A percentile compares a stretch with the other conserved stretches of the same genome.
These are phyloP conservation scores for Neogobius melanostomus DNA, from an alignment of 2,113 vertebrate species.

Conservation along the genomic window DNA sequence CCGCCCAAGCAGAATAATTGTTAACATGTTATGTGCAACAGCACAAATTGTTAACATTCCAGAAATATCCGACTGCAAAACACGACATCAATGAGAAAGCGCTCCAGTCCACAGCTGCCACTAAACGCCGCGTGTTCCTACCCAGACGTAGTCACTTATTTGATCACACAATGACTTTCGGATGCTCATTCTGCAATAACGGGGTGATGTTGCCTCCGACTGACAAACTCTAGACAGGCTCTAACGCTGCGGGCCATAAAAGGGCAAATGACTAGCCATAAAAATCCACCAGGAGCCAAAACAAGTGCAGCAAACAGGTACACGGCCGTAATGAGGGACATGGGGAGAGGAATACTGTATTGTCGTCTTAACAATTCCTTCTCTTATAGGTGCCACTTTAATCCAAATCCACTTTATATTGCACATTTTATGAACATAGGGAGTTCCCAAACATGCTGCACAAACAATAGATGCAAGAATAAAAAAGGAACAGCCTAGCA, in stretches of 20 bases:
- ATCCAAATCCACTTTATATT: no score
- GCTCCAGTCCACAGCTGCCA: slow-evolving; percentile 13
- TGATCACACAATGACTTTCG: slow-evolving; percentile 13
- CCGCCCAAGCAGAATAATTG: slow-evolving; percentile 75
- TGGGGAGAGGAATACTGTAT: not conserved
- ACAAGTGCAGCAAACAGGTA: slow-evolving; percentile 17
- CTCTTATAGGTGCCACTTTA: not conserved
- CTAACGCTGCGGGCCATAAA: slow-evolving; percentile 18
- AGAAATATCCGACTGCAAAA: slow-evolving; percentile 66
- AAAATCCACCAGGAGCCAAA: slow-evolving; percentile 9
- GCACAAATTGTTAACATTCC: slow-evolving; percentile 69
- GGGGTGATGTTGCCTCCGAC: slow-evolving; percentile 22
- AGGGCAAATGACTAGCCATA: slow-evolving; percentile 26
- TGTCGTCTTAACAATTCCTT: not conserved
- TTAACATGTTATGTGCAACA: slow-evolving; percentile 73
- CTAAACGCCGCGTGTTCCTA: slow-evolving; percentile 10
- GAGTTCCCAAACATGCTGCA: no score
- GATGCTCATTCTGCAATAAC: not conserved
- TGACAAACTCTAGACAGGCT: slow-evolving; percentile 33
- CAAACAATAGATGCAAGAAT: no score
- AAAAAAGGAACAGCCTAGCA: no score
- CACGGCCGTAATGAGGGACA: slow-evolving; percentile 9
- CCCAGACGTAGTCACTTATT: slow-evolving; percentile 1
- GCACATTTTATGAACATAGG: no score
- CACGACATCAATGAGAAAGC: slow-evolving; percentile 40